phyloP scores from a whole-genome alignment of 64 coral and sea anemone species.

The Cladopsammia gracilis region DNA sequence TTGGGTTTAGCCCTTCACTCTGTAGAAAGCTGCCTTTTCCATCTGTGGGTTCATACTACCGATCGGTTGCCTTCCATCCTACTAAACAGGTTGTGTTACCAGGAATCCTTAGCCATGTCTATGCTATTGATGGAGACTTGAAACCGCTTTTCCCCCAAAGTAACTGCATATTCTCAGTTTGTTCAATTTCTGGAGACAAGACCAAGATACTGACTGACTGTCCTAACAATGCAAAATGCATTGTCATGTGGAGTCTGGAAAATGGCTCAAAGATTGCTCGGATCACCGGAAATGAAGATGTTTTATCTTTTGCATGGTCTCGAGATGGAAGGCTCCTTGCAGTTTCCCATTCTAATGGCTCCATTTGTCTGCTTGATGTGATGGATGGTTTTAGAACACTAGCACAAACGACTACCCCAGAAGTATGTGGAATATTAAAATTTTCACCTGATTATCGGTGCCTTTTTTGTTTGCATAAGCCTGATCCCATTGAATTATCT shows the following conservation, averaged over 20 bases:
- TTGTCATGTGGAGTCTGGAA: slow-evolving; percentile 23
- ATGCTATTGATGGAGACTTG: not conserved
- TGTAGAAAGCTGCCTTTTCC: not conserved
- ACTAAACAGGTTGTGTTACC: not conserved
- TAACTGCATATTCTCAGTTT: not conserved
- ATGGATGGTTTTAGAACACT: not conserved
- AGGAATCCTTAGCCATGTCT: slow-evolving; percentile 23
- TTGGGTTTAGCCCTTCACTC: not conserved
- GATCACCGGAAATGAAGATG: not conserved
- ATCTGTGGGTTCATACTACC: not conserved
- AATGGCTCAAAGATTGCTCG: slow-evolving; percentile 5
- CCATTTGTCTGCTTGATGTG: not conserved
- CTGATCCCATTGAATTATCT: not conserved
- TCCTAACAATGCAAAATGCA: not conserved
- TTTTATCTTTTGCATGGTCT: slow-evolving; percentile 45
- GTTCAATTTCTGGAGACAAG: not conserved
- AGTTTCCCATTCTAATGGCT: not conserved
- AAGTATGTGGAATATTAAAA: not conserved
- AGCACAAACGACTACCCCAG: not conserved
- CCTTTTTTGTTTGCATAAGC: not conserved
- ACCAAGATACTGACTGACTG: not conserved
- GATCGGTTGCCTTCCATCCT: not conserved
- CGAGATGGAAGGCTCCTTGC: not conserved
- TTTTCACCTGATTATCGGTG: not conserved
- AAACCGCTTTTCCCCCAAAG: slow-evolving; percentile 18